Conservation (phyloP, 2,797 vertebrate species). For the Fringilla coelebs region DNA sequence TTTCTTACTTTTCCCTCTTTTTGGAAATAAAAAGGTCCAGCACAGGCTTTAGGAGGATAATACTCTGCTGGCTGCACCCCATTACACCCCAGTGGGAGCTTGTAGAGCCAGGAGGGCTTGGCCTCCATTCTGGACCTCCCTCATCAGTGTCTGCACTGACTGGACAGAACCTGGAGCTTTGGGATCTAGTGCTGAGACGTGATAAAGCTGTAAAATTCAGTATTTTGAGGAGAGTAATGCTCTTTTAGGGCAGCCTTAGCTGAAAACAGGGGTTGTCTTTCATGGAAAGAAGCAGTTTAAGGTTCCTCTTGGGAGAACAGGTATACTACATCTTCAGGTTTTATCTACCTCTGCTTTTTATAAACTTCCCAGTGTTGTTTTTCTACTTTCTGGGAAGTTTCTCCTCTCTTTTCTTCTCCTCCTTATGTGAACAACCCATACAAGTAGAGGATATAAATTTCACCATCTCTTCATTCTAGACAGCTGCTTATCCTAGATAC, state of each 20-base stretch:
- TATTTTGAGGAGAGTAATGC: no score
- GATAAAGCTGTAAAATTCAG: neutral
- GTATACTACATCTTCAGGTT: neutral
- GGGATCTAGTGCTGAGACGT: neutral
- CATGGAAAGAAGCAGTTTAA: neutral
- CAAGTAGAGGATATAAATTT: neutral
- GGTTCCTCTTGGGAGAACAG: neutral
- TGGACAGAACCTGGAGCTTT: neutral
- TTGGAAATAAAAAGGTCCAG: neutral
- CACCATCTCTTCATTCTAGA: neutral
- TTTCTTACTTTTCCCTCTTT: neutral
- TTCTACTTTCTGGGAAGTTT: neutral
- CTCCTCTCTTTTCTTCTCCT: neutral
- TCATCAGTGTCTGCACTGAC: neutral
- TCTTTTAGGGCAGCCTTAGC: neutral
- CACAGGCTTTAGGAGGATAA: neutral
- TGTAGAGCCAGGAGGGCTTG: fast-evolving
- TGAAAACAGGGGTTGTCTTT: neutral
- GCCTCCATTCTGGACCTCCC: neutral
- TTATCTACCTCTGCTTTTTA: neutral
- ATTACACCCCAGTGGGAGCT: neutral
- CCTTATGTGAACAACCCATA: neutral
- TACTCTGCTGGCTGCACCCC: neutral
- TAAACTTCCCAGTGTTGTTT: neutral
- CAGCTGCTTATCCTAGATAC: neutral